These are phyloP conservation scores for Acestrorhynchus altus DNA, from an alignment of 2,797 vertebrate genomes.

Conservation along the genomic window DNA sequence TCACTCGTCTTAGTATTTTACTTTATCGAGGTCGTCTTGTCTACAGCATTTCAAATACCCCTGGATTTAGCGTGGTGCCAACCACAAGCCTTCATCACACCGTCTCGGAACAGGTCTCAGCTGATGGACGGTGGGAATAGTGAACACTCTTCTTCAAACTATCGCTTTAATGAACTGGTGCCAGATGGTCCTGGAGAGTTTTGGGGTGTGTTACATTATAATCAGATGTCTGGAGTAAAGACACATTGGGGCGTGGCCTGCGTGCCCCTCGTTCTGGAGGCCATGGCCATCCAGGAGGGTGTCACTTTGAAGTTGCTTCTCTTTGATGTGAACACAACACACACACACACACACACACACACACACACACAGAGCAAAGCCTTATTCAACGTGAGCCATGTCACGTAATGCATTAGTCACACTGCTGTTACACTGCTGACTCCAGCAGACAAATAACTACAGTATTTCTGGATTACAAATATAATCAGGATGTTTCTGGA, in stretches of 20 bases:
- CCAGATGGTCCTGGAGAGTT: neutral
- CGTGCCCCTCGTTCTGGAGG: neutral
- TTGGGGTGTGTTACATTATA: neutral
- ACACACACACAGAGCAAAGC: neutral
- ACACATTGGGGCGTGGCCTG: neutral
- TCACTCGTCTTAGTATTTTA: too few relatives aligned
- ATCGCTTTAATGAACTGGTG: neutral
- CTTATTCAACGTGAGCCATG: neutral
- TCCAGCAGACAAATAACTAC: too few relatives aligned
- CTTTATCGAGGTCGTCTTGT: too few relatives aligned
- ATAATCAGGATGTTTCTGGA: too few relatives aligned
- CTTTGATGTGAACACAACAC: slow-evolving; percentile 5
- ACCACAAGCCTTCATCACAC: too few relatives aligned
- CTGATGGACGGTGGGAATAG: too few relatives aligned
- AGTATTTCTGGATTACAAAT: too few relatives aligned
- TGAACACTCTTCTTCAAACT: neutral
- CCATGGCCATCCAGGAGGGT: neutral
- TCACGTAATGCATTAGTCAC: neutral
- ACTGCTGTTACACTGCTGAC: neutral
- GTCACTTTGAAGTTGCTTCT: slow-evolving; percentile 5
- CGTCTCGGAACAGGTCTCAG: too few relatives aligned
- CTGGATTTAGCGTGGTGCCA: too few relatives aligned
- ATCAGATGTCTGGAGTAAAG: neutral
- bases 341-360: neutral
- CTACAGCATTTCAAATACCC: too few relatives aligned